Base-by-base conservation (phyloP, 2,113 vertebrate species). In the Hylia prasina region DNA sequence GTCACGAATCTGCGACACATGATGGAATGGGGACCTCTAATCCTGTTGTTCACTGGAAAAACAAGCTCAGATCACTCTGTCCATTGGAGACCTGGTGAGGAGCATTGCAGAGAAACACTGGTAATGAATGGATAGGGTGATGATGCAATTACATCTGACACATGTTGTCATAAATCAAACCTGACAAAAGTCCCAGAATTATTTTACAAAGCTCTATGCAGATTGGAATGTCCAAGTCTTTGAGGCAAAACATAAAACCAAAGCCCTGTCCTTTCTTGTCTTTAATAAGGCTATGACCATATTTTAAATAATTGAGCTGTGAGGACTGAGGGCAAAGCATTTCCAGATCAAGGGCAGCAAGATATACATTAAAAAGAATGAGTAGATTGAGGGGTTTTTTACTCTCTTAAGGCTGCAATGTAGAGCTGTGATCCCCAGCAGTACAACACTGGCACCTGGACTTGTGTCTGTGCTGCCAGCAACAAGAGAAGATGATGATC, bases 111-210 rank as follows among this genome's bases (percentile, higher is more conserved):
- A 82, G 50, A 63, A 85, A 58, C 16, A 8, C 2, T 37, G 50
- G 33, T 63, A 87, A 87, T 72, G 91, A 96, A 90, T 47, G 58
- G 73, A 57, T 64, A n/a, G 75, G 79, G 37, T 45, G 66, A 47
- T 42, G 40, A 53, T 77, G 73, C 86, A 96, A 97, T 93, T 91
- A 93, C 72, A 91, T 94, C 91, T 91, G 91, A 82, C 91, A 93
- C 44, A 42, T 80, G 84, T 87, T 82, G 85, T 54, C 72, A 78
- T 89, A 94, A 96, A 95, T 96, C 94, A 96, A 85, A 86, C 72
- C 57, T 88, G 93, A 96, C 84, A 94, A 73, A 85, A 85, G 47
- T 64, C 45, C 7, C 70, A 85, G 91, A 79, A 80, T 93, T 89
- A 80, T 95, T 91, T 96, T 80, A 65, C 65, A 95, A 76, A 79